Evolutionary conservation across 2,888 invertebrate genomes (phyloP).

Genomic region (Sarcophaga rosellei): DNA sequence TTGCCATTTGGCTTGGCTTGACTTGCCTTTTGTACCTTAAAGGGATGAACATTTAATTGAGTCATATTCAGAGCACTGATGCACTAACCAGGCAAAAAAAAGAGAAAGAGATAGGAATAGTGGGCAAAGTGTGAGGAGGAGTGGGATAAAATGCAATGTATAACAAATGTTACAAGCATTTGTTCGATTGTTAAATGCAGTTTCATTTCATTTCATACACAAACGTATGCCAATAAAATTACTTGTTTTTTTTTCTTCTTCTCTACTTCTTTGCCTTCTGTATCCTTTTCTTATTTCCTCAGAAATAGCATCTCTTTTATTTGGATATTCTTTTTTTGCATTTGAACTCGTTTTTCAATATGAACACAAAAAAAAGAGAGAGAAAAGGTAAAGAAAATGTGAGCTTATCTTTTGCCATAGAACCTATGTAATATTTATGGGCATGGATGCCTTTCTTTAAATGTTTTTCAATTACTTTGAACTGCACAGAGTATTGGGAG

Average conservation of each 20-base stretch:
- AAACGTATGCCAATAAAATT: conserved; percentile 62
- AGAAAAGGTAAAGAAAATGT: not conserved
- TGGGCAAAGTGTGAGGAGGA: not conserved
- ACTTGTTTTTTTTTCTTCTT: conserved; percentile 18
- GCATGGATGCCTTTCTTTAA: conserved; percentile 4
- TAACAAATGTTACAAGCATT: conserved; percentile 48
- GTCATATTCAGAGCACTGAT: conserved; percentile 48
- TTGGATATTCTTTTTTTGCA: not conserved
- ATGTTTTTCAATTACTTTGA: conserved; percentile 44
- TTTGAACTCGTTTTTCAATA: not conserved
- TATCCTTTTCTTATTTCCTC: not conserved
- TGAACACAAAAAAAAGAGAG: no score
- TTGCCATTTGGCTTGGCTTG: conserved; percentile 36
- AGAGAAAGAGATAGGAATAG: not conserved
- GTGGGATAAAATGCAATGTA: conserved; percentile 38
- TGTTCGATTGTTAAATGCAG: conserved; percentile 60
- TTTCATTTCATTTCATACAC: conserved; percentile 37
- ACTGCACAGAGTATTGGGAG: no score
- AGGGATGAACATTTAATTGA: conserved; percentile 64
- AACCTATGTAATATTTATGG: conserved; percentile 40
- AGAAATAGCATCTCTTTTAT: not conserved
- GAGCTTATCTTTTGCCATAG: conserved; percentile 38
- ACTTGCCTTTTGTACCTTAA: conserved; percentile 53
- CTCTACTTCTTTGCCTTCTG: not conserved
- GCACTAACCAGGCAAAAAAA: not conserved